phyloP scores from a whole-genome alignment of 2,888 invertebrate species.

The Norana najaformis region DNA sequence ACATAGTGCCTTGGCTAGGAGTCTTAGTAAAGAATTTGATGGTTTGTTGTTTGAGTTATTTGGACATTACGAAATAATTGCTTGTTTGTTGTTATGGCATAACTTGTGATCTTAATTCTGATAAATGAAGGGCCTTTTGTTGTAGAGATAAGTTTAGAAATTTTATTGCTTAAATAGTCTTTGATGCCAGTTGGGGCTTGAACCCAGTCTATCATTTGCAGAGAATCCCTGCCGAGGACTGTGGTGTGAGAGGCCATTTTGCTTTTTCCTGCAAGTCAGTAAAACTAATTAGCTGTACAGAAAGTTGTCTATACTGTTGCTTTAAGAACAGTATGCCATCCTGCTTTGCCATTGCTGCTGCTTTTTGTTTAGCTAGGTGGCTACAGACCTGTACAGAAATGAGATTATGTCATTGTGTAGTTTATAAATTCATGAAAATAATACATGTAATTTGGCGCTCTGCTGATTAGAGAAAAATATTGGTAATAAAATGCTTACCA shows the following conservation, averaged over 20 bases:
- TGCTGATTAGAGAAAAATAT: neutral
- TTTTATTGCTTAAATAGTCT: neutral
- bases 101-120: neutral
- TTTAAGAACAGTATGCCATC: neutral
- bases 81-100: neutral
- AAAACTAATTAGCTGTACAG: neutral
- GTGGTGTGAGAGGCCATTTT: neutral
- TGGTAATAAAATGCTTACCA: neutral
- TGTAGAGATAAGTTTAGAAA: neutral
- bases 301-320: neutral
- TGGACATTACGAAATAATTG: constrained; percentile 10
- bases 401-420: neutral
- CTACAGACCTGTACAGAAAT: neutral
- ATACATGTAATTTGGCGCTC: neutral
- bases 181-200: neutral
- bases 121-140: neutral
- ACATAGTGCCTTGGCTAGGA: neutral
- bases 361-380: neutral
- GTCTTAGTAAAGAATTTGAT: neutral
- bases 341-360: neutral
- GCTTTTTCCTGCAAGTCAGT: neutral
- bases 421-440: neutral
- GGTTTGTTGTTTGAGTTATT: neutral
- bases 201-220: neutral
- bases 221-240: too few species aligned